phyloP scores from a whole-genome alignment of 2,113 vertebrate species.

The Lophotis ruficrista region DNA sequence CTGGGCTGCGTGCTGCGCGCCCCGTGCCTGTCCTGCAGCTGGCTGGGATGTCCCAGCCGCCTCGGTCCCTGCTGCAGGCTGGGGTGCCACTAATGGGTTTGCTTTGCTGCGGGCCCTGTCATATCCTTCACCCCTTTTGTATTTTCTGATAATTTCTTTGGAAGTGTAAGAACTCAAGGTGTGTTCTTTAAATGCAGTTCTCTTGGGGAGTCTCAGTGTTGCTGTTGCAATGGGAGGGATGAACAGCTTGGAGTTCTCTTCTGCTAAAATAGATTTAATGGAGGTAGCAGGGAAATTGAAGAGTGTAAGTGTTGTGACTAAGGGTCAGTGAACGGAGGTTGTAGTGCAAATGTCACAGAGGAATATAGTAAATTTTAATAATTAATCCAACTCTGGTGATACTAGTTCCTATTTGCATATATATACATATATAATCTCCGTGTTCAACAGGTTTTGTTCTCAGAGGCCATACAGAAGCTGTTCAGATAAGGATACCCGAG shows the following conservation, averaged over 20 bases:
- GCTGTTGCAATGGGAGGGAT: neutral
- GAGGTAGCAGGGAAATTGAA: neutral
- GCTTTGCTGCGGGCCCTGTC: neutral
- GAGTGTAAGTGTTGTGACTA: neutral
- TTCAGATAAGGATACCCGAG: neutral
- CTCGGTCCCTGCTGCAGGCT: neutral
- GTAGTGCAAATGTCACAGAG: neutral
- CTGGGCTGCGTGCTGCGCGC: rapidly evolving
- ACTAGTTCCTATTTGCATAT: neutral
- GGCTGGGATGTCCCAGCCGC: neutral
- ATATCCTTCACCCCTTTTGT: neutral
- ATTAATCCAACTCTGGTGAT: neutral
- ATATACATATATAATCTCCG: neutral
- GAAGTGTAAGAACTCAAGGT: neutral
- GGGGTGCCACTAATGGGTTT: rapidly evolving
- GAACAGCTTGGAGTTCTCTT: neutral
- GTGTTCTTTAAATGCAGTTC: neutral
- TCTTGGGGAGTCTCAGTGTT: neutral
- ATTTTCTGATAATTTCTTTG: neutral
- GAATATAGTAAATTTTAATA: neutral
- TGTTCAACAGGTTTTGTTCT: neutral
- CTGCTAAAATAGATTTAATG: neutral
- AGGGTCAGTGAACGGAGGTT: neutral
- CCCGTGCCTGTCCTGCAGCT: neutral
- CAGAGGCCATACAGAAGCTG: neutral